phyloP scores from a whole-genome alignment of 1,140 invertebrate species.

The Popillia japonica region DNA sequence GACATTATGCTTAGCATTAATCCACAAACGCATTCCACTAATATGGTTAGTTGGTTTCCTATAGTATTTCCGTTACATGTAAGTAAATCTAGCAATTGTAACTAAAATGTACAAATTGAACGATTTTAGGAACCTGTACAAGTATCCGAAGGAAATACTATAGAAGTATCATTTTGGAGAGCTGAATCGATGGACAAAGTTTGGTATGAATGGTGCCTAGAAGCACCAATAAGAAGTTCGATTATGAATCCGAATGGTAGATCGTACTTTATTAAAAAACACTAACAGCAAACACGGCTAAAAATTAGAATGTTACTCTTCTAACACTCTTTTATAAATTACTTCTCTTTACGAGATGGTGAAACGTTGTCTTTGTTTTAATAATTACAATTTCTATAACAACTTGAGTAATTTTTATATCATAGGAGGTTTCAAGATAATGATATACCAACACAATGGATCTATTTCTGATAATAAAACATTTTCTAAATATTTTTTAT shows the following conservation, averaged over 20 bases:
- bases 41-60: constrained; percentile 98
- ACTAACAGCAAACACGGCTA: background rate
- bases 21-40: constrained; percentile 84
- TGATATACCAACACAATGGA: no score
- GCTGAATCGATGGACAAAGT: constrained; percentile 79
- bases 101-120: background rate
- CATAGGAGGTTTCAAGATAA: no score
- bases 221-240: constrained; percentile 68
- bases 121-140: constrained; percentile 76
- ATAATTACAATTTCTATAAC: background rate
- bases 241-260: constrained; percentile 86
- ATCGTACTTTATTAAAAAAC: constrained; percentile 67
- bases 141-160: constrained; percentile 71
- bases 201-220: constrained; percentile 96
- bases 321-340: background rate
- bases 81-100: constrained; percentile 50
- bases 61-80: constrained; percentile 91
- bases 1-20: constrained; percentile 89
- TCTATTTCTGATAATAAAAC: no score
- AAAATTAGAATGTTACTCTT: background rate
- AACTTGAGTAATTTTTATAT: background rate
- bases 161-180: constrained; percentile 90
- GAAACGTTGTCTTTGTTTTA: background rate
- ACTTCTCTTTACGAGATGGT: background rate
- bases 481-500: no score